phyloP scores from a whole-genome alignment of 2,797 vertebrate genomes.

The Novumbra hubbsi region DNA sequence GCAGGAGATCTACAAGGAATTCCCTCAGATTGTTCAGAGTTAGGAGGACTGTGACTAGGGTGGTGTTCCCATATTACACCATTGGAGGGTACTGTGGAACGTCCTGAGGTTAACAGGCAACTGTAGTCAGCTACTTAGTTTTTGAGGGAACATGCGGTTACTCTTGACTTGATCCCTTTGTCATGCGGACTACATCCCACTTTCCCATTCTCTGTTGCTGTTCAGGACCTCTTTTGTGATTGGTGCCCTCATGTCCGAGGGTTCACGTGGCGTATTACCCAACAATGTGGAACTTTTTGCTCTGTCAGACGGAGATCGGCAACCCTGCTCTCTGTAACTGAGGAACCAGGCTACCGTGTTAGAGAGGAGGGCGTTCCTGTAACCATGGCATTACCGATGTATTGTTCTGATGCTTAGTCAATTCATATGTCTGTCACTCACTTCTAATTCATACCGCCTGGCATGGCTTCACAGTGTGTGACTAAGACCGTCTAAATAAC shows the following conservation, averaged over 20 bases:
- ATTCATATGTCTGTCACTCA: conserved; percentile 5
- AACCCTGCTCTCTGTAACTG: conserved; percentile 15
- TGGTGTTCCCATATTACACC: conserved; percentile 3
- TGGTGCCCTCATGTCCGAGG: background rate
- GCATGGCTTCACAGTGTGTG: conserved; percentile 14
- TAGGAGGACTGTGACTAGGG: conserved; percentile 48
- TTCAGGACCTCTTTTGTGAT: background rate
- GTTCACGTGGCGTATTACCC: background rate
- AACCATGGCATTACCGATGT: conserved; percentile 20
- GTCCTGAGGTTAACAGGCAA: conserved; percentile 7
- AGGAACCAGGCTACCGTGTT: conserved; percentile 62
- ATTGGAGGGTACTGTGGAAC: conserved; percentile 38
- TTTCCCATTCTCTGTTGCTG: background rate
- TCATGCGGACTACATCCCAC: no score
- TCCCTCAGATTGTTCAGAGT: conserved; percentile 78
- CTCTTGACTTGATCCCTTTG: background rate
- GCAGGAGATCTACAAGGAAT: conserved; percentile 91
- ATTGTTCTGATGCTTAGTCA: conserved; percentile 30
- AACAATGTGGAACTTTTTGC: background rate
- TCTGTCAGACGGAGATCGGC: background rate
- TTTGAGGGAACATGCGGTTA: background rate
- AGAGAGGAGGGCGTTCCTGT: conserved; percentile 18
- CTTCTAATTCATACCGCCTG: background rate
- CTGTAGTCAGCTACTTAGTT: background rate
- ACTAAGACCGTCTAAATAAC: conserved; percentile 24